Evolutionary conservation across 2,888 invertebrate genomes (phyloP), one percentile per base, ranked within the genome.

Genomic region (Protophormia terraenovae): DNA sequence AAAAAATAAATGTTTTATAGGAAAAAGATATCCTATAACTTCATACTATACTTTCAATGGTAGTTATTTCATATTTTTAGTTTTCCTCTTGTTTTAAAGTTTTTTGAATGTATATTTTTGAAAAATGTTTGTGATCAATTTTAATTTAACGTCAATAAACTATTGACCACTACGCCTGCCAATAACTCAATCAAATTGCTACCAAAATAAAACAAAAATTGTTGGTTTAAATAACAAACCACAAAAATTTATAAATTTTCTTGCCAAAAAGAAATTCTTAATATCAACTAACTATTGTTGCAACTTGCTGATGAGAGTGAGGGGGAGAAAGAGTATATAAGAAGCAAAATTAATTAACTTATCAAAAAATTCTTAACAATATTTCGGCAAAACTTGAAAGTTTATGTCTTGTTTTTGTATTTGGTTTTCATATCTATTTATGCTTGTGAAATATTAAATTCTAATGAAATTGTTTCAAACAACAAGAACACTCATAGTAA

Each of bases 321-420:
- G 1, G 29, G 0, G n/a, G 29, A n/a, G 4, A 19, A 2, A 19
- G 24, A 67, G 8, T 1, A n/a, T n/a, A n/a, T n/a, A n/a, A n/a
- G n/a, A 27, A 69, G 22, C 19, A 16, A 35, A 69, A 78, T 60
- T 69, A 78, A 78, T 78, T 78, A 67, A 69, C 69, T 78, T 50
- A 58, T 47, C 45, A 50, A 78, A 32, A 58, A 55, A 55, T 27
- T 67, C 5, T 35, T 58, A 10, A n/a, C 24, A 35, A 60, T 47
- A 58, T 77, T 60, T 32, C 10, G 77, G 22, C 10, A 35, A 60
- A 66, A 60, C 60, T 50, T 58, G 2, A 38, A 78, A 78, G 38
- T 64, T 75, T 64, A 0, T 64, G 8, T 62, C 3, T 24, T 38
- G 27, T 27, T 53, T 38, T 38, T 75, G 32, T 27, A 50, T 35